Evolutionary conservation across 2,888 invertebrate species (phyloP).

Genomic region (Melolontha melolontha): DNA sequence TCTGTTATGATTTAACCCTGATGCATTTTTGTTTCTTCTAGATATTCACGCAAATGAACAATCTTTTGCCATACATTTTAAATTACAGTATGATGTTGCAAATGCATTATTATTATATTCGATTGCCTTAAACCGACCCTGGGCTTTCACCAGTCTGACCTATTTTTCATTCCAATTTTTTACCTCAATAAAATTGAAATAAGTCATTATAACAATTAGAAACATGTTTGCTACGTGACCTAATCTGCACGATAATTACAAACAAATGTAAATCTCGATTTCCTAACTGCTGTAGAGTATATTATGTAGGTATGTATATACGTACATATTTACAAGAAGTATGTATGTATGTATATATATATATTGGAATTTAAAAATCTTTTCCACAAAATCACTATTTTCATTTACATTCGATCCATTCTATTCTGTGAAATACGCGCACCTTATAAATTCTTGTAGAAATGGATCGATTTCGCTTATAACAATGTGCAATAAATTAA

Average conservation of each 20-base stretch:
- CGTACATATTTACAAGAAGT: too few relatives aligned
- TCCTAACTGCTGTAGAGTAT: constrained; percentile 7
- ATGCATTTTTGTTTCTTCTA: neutral
- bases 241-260: constrained; percentile 34
- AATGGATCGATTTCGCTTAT: too few relatives aligned
- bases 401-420: too few relatives aligned
- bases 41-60: constrained; percentile 3
- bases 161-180: constrained; percentile 36
- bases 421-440: too few relatives aligned
- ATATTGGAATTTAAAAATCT: too few relatives aligned
- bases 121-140: constrained; percentile 38
- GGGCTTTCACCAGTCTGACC: constrained; percentile 37
- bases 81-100: constrained; percentile 15
- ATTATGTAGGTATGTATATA: neutral
- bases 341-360: too few relatives aligned
- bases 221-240: constrained; percentile 37
- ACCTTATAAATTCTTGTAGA: too few relatives aligned
- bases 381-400: too few relatives aligned
- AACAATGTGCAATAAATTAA: constrained; percentile 8
- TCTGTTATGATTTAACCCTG: too few relatives aligned
- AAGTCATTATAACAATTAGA: constrained; percentile 39
- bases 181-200: constrained; percentile 37
- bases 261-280: constrained; percentile 30
- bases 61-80: constrained; percentile 8
- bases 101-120: constrained; percentile 2